Base-by-base conservation (phyloP, 2,113 vertebrate genomes). In the Sinocyclocheilus rhinocerous region DNA sequence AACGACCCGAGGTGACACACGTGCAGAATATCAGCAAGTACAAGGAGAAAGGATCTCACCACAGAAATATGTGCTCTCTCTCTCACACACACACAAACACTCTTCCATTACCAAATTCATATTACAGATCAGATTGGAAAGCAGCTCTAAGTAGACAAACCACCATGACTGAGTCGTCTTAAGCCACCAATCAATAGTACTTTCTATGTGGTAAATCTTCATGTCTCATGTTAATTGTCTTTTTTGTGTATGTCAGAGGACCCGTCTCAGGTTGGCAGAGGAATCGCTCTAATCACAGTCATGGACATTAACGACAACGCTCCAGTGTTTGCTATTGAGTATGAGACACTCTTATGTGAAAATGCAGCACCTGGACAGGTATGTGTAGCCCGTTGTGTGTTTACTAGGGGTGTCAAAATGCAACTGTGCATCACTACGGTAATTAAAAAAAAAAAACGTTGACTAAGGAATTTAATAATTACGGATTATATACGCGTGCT, bases 281-380 rank as follows among this genome's bases (percentile, higher is more conserved):
- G 97, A 39, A 92, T 95, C 15, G 93, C 97, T 85, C 91, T 96
- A 86, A 96, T 99, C 88, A 96, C 94, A 0, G 97, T 99, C 50
- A 94, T 95, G 88, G 98, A 99, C 89, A 96, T 99, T 80, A 99
- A 99, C 59, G 98, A 99, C 90, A 99, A 99, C 0, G 96, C 97
- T 4, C 98, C 98, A 0, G 96, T 97, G 77, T 99, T 99, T 85
- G 97, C 98, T 85, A 97, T 96, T 82, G 96, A 98, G 67, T 99
- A 99, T 42, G 97, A 99, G 88, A 96, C 97, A 61, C 95, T 95
- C 0, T 95, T 99, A 1, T 99, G 98, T 92, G 97, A 99, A 92
- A 97, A 97, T 63, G 92, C 96, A 84, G 91, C 93, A 52, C 92
- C 97, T 6, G 97, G 97, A 84, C 95, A 98, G 97, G 98, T 99